Conservation (phyloP, 53 echinoderm and acorn worm genomes). For the Apostichopus leukothele region DNA sequence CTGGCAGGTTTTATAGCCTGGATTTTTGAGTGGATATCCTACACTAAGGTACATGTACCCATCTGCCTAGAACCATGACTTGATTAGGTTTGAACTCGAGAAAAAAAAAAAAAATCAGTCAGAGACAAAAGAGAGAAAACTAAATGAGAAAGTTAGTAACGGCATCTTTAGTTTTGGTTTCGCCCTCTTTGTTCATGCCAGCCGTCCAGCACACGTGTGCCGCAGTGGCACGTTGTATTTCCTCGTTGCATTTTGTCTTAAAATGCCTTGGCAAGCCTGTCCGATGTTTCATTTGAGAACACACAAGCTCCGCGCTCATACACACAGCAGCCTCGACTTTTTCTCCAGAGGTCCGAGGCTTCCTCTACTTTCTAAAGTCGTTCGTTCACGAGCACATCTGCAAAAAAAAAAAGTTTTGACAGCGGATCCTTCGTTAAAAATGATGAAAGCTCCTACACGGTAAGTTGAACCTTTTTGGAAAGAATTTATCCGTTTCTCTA, state of each 20-base stretch:
- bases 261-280: neutral
- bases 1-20: neutral
- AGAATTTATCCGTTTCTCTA: too few relatives aligned
- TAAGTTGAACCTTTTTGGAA: too few relatives aligned
- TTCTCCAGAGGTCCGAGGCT: too few relatives aligned
- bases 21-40: constrained; percentile 15
- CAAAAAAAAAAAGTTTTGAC: too few relatives aligned
- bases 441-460: too few relatives aligned
- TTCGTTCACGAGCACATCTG: too few relatives aligned
- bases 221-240: constrained; percentile 2
- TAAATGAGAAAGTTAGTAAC: neutral
- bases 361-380: too few relatives aligned
- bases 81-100: neutral
- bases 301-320: neutral
- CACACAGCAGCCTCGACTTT: neutral
- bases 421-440: too few relatives aligned
- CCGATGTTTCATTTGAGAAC: neutral
- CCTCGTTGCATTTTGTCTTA: constrained; percentile 5
- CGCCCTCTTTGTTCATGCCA: neutral
- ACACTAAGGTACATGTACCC: constrained; percentile 33
- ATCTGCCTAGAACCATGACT: neutral
- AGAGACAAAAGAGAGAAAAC: neutral
- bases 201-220: neutral
- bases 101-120: too few relatives aligned
- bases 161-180: neutral